Base-by-base conservation (phyloP, 2,888 invertebrate genomes). In the Achlya flavicornis region DNA sequence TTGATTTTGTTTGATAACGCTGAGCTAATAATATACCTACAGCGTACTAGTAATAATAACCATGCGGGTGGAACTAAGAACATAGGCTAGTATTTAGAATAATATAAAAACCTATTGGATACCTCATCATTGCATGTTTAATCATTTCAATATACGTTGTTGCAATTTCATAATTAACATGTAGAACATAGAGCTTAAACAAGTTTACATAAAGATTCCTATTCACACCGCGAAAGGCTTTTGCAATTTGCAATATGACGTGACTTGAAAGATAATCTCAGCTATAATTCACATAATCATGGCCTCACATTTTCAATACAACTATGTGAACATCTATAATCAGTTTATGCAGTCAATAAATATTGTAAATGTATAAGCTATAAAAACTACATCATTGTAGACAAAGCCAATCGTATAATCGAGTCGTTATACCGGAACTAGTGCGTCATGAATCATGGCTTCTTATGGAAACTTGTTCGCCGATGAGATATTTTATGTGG, bases 221-320 rank as follows among this genome's bases (percentile, higher is more conserved):
- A 73, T 67, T 73, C 71, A 63, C 62, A 62, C 57, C 65, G 64
- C 69, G 65, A 64, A 3, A 10, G 48, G 16, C n/a, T 10, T 10
- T 26, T 19, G 53, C n/a, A 53, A 53, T 10, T 26, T 19, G 53
- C n/a, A 53, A 53, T 19, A 16, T 53, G 16, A 53, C 53, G 53
- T 53, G 53, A 19, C 19, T 53, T 19, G 53, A 53, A 53, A 53
- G 19, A 53, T 53, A 53, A 53, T 19, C 16, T n/a, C 53, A 12
- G 12, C 12, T 41, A 53, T 53, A 19, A 53, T 53, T 19, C 53
- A 19, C 10, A 46, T 19, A 53, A 53, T 53, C 6, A 10, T 53
- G 53, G 19, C 14, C 53, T 53, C 19, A 53, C 53, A 53, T 53
- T 53, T 19, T 19, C 19, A 19, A n/a, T 53, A n/a, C 10, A 53